phyloP scores from a whole-genome alignment of 1,140 invertebrate genomes.

The Tetragnatha versicolor region DNA sequence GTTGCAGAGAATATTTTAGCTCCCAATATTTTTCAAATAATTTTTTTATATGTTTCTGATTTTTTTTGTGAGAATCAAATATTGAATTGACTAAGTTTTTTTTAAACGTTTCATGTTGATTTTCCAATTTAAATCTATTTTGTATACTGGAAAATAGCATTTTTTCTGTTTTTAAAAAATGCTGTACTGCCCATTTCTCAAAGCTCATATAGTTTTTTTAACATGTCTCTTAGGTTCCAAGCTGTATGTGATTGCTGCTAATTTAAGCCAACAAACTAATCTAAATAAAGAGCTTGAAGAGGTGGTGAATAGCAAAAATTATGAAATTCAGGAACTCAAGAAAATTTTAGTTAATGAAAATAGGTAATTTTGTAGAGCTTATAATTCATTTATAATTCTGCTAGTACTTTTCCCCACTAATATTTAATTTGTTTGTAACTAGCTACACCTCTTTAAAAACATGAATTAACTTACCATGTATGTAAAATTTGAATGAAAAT shows the following conservation, averaged over 20 bases:
- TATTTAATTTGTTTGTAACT: no score
- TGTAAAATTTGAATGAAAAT: no score
- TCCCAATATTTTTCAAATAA: no score
- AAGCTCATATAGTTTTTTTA: neutral
- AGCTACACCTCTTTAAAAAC: no score
- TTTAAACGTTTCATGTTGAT: neutral
- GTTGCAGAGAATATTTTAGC: no score
- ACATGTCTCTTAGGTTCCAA: neutral
- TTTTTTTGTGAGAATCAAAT: no score
- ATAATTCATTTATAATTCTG: no score
- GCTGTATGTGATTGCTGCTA: neutral
- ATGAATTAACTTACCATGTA: no score
- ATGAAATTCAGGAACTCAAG: neutral
- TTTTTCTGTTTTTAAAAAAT: neutral
- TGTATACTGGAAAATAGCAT: neutral
- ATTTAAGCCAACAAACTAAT: constrained; percentile 10
- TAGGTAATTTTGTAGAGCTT: constrained; percentile 19
- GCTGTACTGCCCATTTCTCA: neutral
- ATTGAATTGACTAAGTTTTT: no score
- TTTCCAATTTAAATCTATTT: neutral
- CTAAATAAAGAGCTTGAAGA: neutral
- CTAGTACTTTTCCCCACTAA: no score
- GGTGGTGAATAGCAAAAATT: neutral
- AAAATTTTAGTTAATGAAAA: constrained; percentile 12
- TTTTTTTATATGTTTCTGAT: no score